A percentile compares a stretch with the other conserved stretches of the same genome.
phyloP scores from a whole-genome alignment of 1,140 invertebrate species.

The Triops longicaudatus region DNA sequence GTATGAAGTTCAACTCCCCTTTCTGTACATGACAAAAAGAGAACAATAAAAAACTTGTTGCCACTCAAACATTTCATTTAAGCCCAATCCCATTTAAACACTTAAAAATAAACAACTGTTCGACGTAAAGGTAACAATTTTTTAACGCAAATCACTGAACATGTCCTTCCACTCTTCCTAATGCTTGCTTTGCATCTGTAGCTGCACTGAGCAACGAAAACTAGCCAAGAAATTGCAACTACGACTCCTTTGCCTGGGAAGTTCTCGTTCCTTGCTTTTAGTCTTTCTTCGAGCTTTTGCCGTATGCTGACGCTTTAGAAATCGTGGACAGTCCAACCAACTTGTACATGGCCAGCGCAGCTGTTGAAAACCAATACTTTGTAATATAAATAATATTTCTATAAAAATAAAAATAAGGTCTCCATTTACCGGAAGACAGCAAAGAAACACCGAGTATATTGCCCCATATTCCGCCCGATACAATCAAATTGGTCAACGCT shows the following conservation, averaged over 20 bases:
- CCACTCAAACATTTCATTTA: neutral
- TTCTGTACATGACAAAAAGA: neutral
- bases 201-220: too few relatives aligned
- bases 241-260: too few relatives aligned
- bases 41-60: neutral
- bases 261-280: neutral
- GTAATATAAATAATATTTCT: neutral
- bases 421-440: neutral
- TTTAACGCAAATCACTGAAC: neutral
- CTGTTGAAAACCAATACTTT: slow-evolving; percentile 16
- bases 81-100: neutral
- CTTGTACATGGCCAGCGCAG: slow-evolving; percentile 24
- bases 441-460: neutral
- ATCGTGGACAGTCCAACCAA: slow-evolving; percentile 25
- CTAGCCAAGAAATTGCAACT: too few relatives aligned
- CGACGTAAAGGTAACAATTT: neutral
- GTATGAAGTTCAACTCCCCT: neutral
- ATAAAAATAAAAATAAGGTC: neutral
- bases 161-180: neutral
- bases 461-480: slow-evolving; percentile 1
- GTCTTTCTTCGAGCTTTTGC: neutral
- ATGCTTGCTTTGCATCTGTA: too few relatives aligned
- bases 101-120: neutral
- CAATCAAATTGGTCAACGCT: neutral
- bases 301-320: slow-evolving; percentile 21